These are phyloP conservation scores for Nycticryphes semicollaris DNA, from an alignment of 2,113 vertebrate genomes.

Conservation along the genomic window DNA sequence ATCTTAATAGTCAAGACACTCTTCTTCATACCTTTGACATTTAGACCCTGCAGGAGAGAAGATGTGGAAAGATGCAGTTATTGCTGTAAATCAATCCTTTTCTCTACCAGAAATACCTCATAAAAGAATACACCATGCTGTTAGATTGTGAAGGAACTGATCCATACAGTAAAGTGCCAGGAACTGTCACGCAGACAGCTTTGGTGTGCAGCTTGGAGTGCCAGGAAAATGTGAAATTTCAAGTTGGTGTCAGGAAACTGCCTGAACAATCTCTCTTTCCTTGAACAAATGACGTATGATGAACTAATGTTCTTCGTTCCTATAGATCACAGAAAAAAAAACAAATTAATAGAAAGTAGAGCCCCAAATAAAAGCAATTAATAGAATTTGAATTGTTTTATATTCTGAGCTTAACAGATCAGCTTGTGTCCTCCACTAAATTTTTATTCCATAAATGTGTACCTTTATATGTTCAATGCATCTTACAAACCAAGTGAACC, in stretches of 20 bases:
- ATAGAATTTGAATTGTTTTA: neutral
- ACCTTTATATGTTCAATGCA: neutral
- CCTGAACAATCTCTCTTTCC: neutral
- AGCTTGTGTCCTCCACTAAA: neutral
- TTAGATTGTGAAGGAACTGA: constrained; percentile 11
- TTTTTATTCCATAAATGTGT: neutral
- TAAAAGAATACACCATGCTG: neutral
- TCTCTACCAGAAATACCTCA: neutral
- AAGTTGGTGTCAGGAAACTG: neutral
- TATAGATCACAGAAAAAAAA: neutral
- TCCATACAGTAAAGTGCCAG: neutral
- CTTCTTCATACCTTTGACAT: neutral
- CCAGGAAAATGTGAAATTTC: constrained; percentile 28
- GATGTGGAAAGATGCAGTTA: neutral
- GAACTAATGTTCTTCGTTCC: neutral
- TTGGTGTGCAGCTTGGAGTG: neutral
- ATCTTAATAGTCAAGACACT: neutral
- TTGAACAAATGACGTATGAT: neutral
- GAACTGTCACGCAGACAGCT: neutral
- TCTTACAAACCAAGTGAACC: neutral
- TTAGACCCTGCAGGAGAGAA: neutral
- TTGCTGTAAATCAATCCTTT: constrained; percentile 6
- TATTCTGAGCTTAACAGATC: neutral
- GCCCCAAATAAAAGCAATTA: neutral
- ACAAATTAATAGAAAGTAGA: neutral